Evolutionary conservation across 2,888 invertebrate species (phyloP), one percentile per base, ranked within the genome.

Genomic region (Nowickia ferox): DNA sequence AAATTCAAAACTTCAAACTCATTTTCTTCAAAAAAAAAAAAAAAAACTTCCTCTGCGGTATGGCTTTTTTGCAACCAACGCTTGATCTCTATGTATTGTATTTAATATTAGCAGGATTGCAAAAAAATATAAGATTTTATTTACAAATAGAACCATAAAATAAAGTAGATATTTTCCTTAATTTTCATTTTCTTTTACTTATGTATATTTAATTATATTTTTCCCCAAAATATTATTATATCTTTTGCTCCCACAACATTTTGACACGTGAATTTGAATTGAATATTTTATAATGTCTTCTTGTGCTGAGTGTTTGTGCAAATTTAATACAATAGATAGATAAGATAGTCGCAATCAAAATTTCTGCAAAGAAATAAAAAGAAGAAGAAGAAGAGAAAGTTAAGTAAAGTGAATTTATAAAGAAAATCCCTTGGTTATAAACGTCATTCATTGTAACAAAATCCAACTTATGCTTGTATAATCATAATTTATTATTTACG

Each of bases 401-500:
- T n/a, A 77, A 48, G 6, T 68, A 48, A 17, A 78, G 10, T 22
- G 17, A 71, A 79, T 30, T 61, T 17, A 59, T 72, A 65, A 78
- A 66, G 77, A 53, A 72, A 84, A 74, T 74, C 66, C 72, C 77
- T 59, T 51, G 77, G 53, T 53, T 74, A 78, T 57, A 65, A 53
- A 72, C 38, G 83, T 83, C 72, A 78, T 40, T 78, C 72, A 68
- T 69, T 63, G 17, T 57, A 30, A 40, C 46, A 57, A 84, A 78
- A 79, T 63, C 57, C 69, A 68, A 68, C 59, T 51, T 66, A 78
- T 68, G 46, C 83, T 72, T 78, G 53, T 72, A 22, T 72, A 84
- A 78, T 79, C 68, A 65, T 75, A 79, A 84, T 84, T 57, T 69
- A 79, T 79, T 79, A 84, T 84, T 79, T 84, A 84, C 74, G 55